These are phyloP conservation scores for Formica selysi DNA, from an alignment of 1,140 invertebrate genomes.

Conservation along the genomic window DNA sequence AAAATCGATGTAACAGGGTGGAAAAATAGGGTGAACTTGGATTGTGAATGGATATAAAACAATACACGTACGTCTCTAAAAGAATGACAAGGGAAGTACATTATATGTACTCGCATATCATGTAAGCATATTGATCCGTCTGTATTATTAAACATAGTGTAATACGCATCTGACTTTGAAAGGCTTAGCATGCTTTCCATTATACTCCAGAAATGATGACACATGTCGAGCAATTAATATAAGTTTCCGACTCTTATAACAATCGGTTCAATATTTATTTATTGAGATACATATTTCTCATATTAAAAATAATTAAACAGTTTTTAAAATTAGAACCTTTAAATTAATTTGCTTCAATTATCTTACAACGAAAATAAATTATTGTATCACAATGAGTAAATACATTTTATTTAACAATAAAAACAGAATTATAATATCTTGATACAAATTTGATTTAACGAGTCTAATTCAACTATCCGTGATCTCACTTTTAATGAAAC, in stretches of 20 bases:
- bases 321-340: not conserved
- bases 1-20: not conserved
- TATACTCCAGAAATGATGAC: slow-evolving; percentile 19
- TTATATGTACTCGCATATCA: slow-evolving; percentile 31
- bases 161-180: slow-evolving; percentile 45
- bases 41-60: not conserved
- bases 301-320: not conserved
- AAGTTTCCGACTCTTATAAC: slow-evolving; percentile 17
- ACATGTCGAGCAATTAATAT: slow-evolving; percentile 22
- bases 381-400: slow-evolving; percentile 5
- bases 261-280: not conserved
- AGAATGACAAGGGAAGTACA: slow-evolving; percentile 55
- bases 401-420: not conserved
- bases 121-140: slow-evolving; percentile 57
- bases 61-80: slow-evolving; percentile 1
- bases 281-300: not conserved
- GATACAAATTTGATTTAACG: not conserved
- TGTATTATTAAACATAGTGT: slow-evolving; percentile 54
- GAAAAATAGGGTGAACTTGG: not conserved
- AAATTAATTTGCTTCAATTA: not conserved
- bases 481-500: not conserved
- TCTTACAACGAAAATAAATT: not conserved
- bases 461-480: no score
- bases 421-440: not conserved
- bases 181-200: slow-evolving; percentile 26